A percentile compares a stretch with the other conserved stretches of the same genome.
Conservation (phyloP, 92 coral and sea anemone genomes). For the Epizoanthus ramosus region DNA sequence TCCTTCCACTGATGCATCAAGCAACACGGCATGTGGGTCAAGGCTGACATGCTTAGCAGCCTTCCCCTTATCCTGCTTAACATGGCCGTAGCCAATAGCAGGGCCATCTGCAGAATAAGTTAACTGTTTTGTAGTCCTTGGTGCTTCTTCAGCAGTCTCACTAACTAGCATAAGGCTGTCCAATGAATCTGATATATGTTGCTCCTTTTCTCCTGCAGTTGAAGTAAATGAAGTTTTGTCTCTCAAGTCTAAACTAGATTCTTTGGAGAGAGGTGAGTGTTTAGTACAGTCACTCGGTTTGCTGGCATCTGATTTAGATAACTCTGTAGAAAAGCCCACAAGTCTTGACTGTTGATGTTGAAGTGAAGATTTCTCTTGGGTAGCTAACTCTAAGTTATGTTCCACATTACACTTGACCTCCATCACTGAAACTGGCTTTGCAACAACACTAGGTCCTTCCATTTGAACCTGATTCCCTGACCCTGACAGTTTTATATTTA, state of each 20-base stretch:
- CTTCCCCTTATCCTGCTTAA: constrained; percentile 39
- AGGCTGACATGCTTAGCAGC: constrained; percentile 77
- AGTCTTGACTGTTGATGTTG: neutral
- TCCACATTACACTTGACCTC: constrained; percentile 8
- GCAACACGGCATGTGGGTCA: constrained; percentile 94
- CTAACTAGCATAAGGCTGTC: neutral
- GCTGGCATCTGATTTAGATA: neutral
- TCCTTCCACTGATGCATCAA: constrained; percentile 97
- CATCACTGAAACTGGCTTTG: neutral
- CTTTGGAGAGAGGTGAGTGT: neutral
- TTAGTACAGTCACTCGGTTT: neutral
- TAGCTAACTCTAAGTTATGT: neutral
- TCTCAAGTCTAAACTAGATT: neutral
- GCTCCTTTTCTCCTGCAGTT: neutral
- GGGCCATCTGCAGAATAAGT: constrained; percentile 20
- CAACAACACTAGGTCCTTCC: neutral
- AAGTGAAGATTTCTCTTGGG: neutral
- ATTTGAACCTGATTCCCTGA: neutral
- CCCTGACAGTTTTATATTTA: constrained; percentile 23
- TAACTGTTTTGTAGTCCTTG: neutral
- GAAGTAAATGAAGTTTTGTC: neutral
- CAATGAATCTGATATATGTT: neutral
- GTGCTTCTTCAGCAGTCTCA: neutral
- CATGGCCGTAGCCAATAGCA: constrained; percentile 6
- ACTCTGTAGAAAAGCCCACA: neutral